Conservation (phyloP, 2,888 invertebrate genomes). For the Scaptomyza reducta region DNA sequence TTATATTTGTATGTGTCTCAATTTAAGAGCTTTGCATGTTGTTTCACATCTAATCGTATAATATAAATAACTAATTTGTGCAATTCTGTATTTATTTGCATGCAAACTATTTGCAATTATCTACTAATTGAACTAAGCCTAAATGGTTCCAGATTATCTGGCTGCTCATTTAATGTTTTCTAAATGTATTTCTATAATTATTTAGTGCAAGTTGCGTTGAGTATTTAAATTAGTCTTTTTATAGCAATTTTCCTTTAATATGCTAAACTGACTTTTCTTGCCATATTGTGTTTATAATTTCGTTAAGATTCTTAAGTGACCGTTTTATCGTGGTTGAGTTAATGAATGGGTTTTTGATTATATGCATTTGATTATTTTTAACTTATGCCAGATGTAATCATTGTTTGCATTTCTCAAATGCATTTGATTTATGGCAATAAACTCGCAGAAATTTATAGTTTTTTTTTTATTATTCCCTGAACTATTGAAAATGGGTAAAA, state of each 20-base stretch:
- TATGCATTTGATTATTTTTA: neutral
- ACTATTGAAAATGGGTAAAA: no score
- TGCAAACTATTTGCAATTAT: conserved; percentile 7
- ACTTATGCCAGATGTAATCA: neutral
- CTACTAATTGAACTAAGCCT: conserved; percentile 19
- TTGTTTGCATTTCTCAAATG: neutral
- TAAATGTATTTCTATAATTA: neutral
- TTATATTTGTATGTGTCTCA: conserved; percentile 5
- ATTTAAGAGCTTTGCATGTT: conserved; percentile 25
- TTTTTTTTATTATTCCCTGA: neutral
- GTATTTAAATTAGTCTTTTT: neutral
- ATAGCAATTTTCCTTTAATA: no score
- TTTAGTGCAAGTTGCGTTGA: neutral
- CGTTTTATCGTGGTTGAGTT: neutral
- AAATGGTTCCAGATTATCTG: conserved; percentile 9
- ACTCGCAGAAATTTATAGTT: neutral
- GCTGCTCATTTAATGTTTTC: conserved; percentile 1
- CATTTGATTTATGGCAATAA: neutral
- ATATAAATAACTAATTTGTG: conserved; percentile 22
- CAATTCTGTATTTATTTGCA: conserved; percentile 25
- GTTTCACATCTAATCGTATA: conserved; percentile 1
- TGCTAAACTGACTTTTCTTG: no score
- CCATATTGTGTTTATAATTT: no score
- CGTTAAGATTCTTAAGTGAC: no score
- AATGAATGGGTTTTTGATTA: neutral